Evolutionary conservation across 2,113 vertebrate species (phyloP), one percentile per base, ranked within the genome.

Genomic region (Copsychus sechellarum): DNA sequence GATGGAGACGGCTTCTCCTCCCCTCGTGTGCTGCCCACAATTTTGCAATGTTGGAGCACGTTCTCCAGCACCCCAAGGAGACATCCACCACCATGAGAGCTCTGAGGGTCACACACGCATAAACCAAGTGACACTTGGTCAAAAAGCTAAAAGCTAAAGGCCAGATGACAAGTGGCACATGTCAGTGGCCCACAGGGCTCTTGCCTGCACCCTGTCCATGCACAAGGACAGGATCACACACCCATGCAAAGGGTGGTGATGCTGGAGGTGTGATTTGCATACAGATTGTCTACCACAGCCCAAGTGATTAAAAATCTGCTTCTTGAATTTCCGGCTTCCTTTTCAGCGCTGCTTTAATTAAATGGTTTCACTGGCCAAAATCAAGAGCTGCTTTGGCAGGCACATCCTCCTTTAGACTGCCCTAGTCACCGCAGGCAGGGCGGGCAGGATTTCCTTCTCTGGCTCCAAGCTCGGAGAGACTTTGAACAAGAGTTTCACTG

Each of bases 281-380:
- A 26, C n/a, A 69, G 64, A 89, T 82, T 42, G 33, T 42, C 67
- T 82, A 12, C 62, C 71, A 38, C 79, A 72, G 53, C 85, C 65
- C 62, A 77, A 92, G 87, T 82, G 84, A 91, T 91, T 92, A 82
- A 92, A 91, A 92, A 90, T 42, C 74, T 95, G 89, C 58, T 76
- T 76, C 93, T 85, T 64, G 85, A 82, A 64, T 82, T 96, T 93
- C 93, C 62, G 29, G 84, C 93, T 96, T 96, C 84, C 91, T 87
- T 92, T 95, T 91, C 79, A 88, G 21, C 2, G 9, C 84, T 69
- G 13, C 64, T 82, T 86, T 91, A 96, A 93, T 93, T 72, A 87
- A 95, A 69, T 18, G 50, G 71, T 45, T 82, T 66, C 87, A 42
- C 50, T 28, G 74, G 89, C 81, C 70, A 94, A 91, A 92, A 85